These are phyloP conservation scores for Typhlichthys subterraneus DNA, from an alignment of 2,797 vertebrate genomes.

Conservation along the genomic window DNA sequence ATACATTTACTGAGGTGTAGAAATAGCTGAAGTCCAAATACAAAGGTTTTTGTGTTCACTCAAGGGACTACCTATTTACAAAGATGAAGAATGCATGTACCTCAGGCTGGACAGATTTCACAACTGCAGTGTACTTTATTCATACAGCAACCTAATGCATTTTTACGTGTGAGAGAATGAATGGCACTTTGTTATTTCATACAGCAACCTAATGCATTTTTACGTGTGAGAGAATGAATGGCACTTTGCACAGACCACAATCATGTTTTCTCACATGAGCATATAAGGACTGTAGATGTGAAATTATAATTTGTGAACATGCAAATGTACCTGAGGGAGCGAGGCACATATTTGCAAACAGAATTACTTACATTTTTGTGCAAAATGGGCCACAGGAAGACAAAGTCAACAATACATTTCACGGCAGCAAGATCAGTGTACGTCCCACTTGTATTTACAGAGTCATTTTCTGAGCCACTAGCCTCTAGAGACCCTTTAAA, in stretches of 20 bases:
- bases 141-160: conserved; percentile 27
- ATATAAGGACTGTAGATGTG: conserved; percentile 17
- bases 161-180: conserved; percentile 28
- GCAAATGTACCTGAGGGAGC: conserved; percentile 11
- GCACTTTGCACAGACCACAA: conserved; percentile 34
- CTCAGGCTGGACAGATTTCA: conserved; percentile 45
- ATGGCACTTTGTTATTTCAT: conserved; percentile 29
- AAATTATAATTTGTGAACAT: conserved; percentile 22
- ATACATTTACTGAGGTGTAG: conserved; percentile 34
- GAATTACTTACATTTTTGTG: conserved; percentile 24
- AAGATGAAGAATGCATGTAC: conserved; percentile 48
- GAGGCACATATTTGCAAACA: conserved; percentile 22
- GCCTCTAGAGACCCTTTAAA: conserved; percentile 60
- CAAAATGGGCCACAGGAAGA: conserved; percentile 28
- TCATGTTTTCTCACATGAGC: conserved; percentile 33
- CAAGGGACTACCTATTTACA: conserved; percentile 43
- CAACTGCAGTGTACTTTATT: conserved; percentile 41
- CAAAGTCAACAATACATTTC: conserved; percentile 44
- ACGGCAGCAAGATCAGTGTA: conserved; percentile 24
- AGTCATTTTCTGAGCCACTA: conserved; percentile 40
- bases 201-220: conserved; percentile 31
- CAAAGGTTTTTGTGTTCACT: conserved; percentile 53
- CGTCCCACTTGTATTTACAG: conserved; percentile 47
- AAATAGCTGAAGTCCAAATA: conserved; percentile 43
- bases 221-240: conserved; percentile 20